Base-by-base conservation (phyloP, 2,888 invertebrate genomes). In the Luperina testacea region DNA sequence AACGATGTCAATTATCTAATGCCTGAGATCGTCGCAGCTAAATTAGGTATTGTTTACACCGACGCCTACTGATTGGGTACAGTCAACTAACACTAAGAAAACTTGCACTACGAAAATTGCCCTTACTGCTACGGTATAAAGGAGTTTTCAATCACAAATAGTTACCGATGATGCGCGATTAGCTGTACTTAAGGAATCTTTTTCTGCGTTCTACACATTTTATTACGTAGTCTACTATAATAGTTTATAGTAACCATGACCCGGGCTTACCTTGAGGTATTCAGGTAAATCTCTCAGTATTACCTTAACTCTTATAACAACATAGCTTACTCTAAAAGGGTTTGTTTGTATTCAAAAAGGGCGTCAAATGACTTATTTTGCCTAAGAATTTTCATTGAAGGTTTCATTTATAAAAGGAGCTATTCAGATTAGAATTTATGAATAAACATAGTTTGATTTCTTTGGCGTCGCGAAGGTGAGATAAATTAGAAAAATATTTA, bases 401-500 rank as follows among this genome's bases (percentile, higher is more conserved):
- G 83, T 77, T 81, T 85, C 78, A 73, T 76, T 71, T 80, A 65
- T 74, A 72, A 63, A 27, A 67, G 15, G 5, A 57, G 75, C 48
- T 88, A 88, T 88, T 83, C 42, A 85, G 80, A 89, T 78, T 80
- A 83, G 48, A 76, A 85, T 85, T 73, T 68, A 85, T 89, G 77
- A 83, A 87, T 89, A 80, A 80, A 81, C 70, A 81, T 81, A 17
- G 38, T 73, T 76, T 20, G 69, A 63, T 87, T 75, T 59, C 45
- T 78, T 69, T 80, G 27, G 73, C 17, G 13, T 8, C 13, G 24
- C 57, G 59, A 81, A 83, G 83, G 79, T 80, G 32, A 80, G 63
- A 75, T 78, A 53, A 57, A 73, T 77, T 75, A 59, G 27, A 71
- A 13, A 65, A n/a, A 68, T 71, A 63, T 32, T 32, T 70, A 17